Conservation (phyloP, 2,113 vertebrate genomes). For the Crotalus horridus region DNA sequence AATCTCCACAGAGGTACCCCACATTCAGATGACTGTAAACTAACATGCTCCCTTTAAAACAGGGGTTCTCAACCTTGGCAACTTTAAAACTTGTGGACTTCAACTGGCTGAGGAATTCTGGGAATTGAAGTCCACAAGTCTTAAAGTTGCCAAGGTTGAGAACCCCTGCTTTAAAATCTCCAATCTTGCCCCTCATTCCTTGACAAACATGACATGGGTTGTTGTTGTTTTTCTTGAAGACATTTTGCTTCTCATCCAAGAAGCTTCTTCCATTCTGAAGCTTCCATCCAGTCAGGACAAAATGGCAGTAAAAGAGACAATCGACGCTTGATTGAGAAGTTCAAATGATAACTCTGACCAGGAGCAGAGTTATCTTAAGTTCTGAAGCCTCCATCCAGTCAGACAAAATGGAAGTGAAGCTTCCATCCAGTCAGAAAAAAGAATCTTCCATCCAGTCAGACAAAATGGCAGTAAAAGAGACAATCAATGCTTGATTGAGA, state of each 20-base stretch:
- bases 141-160: too few relatives aligned
- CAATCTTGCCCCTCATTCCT: conserved; percentile 31
- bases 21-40: conserved; percentile 51
- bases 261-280: too few relatives aligned
- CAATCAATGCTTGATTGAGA: conserved; percentile 58
- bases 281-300: conserved; percentile 29
- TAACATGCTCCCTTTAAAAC: not conserved
- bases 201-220: conserved; percentile 38
- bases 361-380: too few relatives aligned
- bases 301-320: conserved; percentile 7
- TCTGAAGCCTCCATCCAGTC: too few relatives aligned
- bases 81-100: too few relatives aligned
- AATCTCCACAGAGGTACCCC: conserved; percentile 27
- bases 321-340: conserved; percentile 59
- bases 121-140: too few relatives aligned
- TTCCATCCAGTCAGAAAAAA: too few relatives aligned
- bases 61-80: too few relatives aligned
- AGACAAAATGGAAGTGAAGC: too few relatives aligned
- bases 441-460: conserved; percentile 31
- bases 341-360: conserved; percentile 52
- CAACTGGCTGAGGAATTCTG: too few relatives aligned
- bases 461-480: not conserved
- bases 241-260: too few relatives aligned
- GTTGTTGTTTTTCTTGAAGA: too few relatives aligned
- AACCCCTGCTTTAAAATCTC: not conserved